Evolutionary conservation across 2,888 invertebrate genomes (phyloP).

Genomic region (Drosophila macrospina): DNA sequence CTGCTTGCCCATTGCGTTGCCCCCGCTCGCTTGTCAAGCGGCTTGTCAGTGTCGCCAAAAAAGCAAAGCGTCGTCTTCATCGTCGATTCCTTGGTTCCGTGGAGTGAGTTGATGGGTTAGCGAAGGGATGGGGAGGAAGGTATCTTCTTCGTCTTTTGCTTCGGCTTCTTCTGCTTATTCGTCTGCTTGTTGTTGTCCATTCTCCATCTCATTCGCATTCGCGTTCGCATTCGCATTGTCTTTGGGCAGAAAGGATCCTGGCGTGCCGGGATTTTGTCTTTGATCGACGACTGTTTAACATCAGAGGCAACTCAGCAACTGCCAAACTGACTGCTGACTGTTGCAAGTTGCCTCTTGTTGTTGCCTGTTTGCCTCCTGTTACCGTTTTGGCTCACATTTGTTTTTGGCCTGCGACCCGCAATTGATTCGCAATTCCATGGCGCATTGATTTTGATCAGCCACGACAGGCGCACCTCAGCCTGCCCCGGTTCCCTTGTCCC

Average conservation of each 20-base stretch:
- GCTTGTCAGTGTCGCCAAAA: constrained; percentile 80
- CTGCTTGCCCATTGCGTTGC: neutral
- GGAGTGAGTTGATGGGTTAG: neutral
- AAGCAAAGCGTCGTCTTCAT: constrained; percentile 81
- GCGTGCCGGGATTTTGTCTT: constrained; percentile 75
- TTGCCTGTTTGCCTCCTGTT: constrained; percentile 12
- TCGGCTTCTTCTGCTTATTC: neutral
- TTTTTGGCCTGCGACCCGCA: constrained; percentile 68
- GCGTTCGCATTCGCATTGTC: constrained; percentile 32
- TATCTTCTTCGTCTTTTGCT: neutral
- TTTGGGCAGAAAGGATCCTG: constrained; percentile 35
- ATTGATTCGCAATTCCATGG: constrained; percentile 80
- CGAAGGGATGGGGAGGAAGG: neutral
- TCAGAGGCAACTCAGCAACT: constrained; percentile 54
- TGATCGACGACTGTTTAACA: constrained; percentile 79
- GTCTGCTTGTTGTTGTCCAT: neutral
- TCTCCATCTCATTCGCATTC: constrained; percentile 5
- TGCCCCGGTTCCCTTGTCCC: too few species aligned
- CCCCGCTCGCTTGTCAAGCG: constrained; percentile 50
- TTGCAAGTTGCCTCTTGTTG: constrained; percentile 15
- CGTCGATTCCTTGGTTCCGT: constrained; percentile 28
- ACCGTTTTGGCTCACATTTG: constrained; percentile 21
- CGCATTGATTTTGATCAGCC: constrained; percentile 78
- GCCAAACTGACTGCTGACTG: constrained; percentile 18
- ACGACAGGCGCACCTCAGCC: constrained; percentile 72